These are phyloP conservation scores for Danaus plexippus DNA, from an alignment of 1,140 invertebrate genomes.

Conservation along the genomic window DNA sequence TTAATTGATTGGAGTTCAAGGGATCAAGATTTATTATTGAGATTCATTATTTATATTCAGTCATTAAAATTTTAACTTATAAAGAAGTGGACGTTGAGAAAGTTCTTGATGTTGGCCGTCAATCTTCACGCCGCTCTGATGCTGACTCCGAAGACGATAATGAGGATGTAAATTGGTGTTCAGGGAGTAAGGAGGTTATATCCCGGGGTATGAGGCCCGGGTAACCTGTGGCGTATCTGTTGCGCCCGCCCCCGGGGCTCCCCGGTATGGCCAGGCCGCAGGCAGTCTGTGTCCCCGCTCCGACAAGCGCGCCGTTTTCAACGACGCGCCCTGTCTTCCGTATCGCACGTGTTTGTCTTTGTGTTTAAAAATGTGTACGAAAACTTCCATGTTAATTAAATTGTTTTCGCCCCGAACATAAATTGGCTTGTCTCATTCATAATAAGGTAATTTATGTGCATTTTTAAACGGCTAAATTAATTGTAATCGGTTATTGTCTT, in stretches of 20 bases:
- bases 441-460: too few relatives aligned
- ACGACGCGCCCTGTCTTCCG: slow-evolving; percentile 19
- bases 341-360: slow-evolving; percentile 12
- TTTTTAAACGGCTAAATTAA: too few relatives aligned
- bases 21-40: too few relatives aligned
- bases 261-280: slow-evolving; percentile 33
- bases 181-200: slow-evolving; percentile 24
- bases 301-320: slow-evolving; percentile 25
- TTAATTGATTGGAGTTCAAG: too few relatives aligned
- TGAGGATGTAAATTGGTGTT: slow-evolving; percentile 62
- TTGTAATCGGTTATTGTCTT: too few relatives aligned
- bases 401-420: too few relatives aligned
- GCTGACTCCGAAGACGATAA: slow-evolving; percentile 51
- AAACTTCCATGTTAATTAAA: slow-evolving; percentile 22
- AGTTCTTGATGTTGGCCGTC: slow-evolving; percentile 15
- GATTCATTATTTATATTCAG: too few relatives aligned
- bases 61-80: too few relatives aligned
- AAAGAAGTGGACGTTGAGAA: background rate
- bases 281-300: slow-evolving; percentile 45
- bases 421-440: too few relatives aligned
- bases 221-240: slow-evolving; percentile 68
- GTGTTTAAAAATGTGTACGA: slow-evolving; percentile 19
- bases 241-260: slow-evolving; percentile 46
- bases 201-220: slow-evolving; percentile 29
- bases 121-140: slow-evolving; percentile 27